phyloP scores from a whole-genome alignment of 2,797 vertebrate genomes.

The Ammospiza maritima region DNA sequence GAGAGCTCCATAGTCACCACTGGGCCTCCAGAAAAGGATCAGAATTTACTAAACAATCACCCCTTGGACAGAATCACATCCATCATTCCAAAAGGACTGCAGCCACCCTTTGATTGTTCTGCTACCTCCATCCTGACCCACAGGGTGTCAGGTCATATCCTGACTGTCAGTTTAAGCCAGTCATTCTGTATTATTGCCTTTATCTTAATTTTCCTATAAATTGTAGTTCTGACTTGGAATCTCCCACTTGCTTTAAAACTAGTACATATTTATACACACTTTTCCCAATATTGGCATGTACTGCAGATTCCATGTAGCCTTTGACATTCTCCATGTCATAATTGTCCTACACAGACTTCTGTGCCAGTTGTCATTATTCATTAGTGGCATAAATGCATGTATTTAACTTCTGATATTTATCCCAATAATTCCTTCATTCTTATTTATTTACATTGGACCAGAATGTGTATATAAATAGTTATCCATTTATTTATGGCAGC shows the following conservation, averaged over 20 bases:
- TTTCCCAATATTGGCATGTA: not conserved
- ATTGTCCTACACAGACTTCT: not conserved
- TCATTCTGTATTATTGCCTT: not conserved
- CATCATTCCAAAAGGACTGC: not conserved
- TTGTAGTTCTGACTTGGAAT: not conserved
- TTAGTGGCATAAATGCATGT: not conserved
- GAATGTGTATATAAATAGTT: conserved; percentile 20
- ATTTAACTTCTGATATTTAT: conserved; percentile 27
- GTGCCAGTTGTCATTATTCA: not conserved
- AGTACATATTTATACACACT: not conserved
- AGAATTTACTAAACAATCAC: not conserved
- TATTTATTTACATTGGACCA: conserved; percentile 47
- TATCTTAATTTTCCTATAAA: not conserved
- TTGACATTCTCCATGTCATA: not conserved
- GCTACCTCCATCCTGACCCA: too few species aligned
- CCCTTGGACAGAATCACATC: not conserved
- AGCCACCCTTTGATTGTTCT: not conserved
- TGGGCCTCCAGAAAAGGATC: not conserved
- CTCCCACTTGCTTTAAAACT: not conserved
- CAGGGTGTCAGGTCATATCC: not conserved
- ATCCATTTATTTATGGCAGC: conserved; percentile 48
- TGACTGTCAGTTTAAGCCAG: not conserved
- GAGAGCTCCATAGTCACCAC: not conserved
- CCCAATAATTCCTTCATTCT: conserved; percentile 29
- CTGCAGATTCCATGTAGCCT: not conserved